Evolutionary conservation across 1,140 invertebrate genomes (phyloP), one percentile per base, ranked within the genome.

Genomic region (Bactericera cockerelli): DNA sequence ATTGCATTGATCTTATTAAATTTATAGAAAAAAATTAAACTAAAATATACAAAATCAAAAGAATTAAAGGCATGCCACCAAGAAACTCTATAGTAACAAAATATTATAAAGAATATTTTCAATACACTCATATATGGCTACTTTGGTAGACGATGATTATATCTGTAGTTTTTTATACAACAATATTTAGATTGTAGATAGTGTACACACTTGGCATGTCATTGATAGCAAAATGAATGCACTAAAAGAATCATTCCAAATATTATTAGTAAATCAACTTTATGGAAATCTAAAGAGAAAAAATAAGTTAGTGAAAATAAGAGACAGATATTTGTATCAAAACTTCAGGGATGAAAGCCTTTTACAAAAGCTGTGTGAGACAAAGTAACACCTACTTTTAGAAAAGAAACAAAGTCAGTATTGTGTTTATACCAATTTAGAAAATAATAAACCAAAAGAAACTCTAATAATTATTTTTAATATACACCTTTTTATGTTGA

Each of bases 211-310:
- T 49, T 22, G n/a, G n/a, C 55, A 54, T 22, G 8, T 55, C 21
- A 14, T 54, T 55, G 16, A 56, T 26, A 56, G 21, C 54, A 56
- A 57, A 60, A 57, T 55, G 26, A 60, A 57, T 42, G 26, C 55
- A 56, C 59, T 53, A 60, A 33, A 60, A 60, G 38, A 25, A 38
- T 26, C 54, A 33, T 33, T 26, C 56, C 56, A 33, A 31, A 19
- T 31, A 14, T 57, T 57, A 31, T 57, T 57, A 57, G 56, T 57
- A 57, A 33, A 31, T 10, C 36, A 56, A 56, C 11, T 56, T 56
- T 56, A 26, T 31, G n/a, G 14, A 57, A 57, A 26, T 26, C 56
- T 31, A 57, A 28, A 57, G 19, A 57, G 33, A 19, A 28, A 57
- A 57, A 57, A n/a, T 26, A 56, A 26, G 33, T 57, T 26, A 26